Base-by-base conservation (phyloP, 2,797 vertebrate species). In the Betta splendens region DNA sequence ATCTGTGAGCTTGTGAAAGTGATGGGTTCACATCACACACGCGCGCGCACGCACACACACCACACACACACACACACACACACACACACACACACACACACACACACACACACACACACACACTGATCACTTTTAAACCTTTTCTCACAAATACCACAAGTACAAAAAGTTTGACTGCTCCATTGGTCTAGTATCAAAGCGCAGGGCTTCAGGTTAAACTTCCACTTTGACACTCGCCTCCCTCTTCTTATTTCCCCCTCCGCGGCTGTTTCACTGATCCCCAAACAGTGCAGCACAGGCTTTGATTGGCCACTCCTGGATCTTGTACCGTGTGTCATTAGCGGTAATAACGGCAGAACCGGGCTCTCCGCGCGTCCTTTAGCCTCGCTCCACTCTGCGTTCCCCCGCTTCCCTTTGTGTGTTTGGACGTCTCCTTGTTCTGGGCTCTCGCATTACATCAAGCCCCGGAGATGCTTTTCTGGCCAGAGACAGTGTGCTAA, bases 401-500 rank as follows among this genome's bases (percentile, higher is more conserved):
- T 28, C 32, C 56, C 52, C 49, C 3, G 2, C 33, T 57, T 72
- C 31, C 29, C 35, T 57, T 75, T 69, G 52, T 50, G 56, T 72
- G 63, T 69, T 75, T 72, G 44, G 55, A 45, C 32, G 6, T 65
- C 69, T 74, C 62, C 70, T 61, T 73, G 68, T 79, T 79, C 43
- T 54, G 53, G 64, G 51, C 64, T 62, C 61, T 53, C 70, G 38
- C 66, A 60, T 80, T 61, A 69, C 62, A 33, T 57, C 7, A 12
- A 74, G 60, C 64, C 64, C 77, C 7, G 38, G 75, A 80, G 80
- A 87, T 50, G 54, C 58, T 80, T 75, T 72, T 69, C 68, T 74
- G 72, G 76, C 76, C 66, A 71, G 45, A 79, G 49, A 72, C 29
- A 21, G 50, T 49, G 64, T 84, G 81, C 81, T 75, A 72, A 86